These are phyloP conservation scores for Allobates femoralis DNA, from an alignment of 2,797 vertebrate species.

Conservation along the genomic window DNA sequence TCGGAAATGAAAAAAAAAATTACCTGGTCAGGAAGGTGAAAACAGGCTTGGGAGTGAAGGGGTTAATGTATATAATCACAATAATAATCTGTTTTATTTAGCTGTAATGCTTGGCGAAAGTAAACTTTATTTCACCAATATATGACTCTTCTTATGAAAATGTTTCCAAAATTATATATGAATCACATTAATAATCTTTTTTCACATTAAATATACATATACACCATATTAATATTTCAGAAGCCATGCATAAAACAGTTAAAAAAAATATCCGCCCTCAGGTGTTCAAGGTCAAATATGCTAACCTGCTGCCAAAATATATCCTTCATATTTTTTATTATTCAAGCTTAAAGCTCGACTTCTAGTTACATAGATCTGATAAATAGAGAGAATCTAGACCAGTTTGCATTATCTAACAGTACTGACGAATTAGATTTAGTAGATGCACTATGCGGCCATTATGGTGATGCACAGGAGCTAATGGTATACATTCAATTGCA, in stretches of 20 bases:
- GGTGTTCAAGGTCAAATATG: neutral
- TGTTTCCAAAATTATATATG: neutral
- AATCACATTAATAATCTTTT: neutral
- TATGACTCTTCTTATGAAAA: neutral
- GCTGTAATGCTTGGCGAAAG: neutral
- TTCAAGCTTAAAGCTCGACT: neutral
- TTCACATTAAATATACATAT: neutral
- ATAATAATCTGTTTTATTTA: neutral
- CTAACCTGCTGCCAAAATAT: neutral
- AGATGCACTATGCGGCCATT: neutral
- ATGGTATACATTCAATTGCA: neutral
- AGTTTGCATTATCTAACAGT: neutral
- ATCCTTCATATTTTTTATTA: neutral
- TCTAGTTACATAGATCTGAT: neutral
- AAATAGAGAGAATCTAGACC: neutral
- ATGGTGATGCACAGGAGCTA: conserved; percentile 3
- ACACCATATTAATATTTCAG: neutral
- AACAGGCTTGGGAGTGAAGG: too few species aligned
- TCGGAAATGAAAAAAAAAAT: too few species aligned
- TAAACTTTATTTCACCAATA: neutral
- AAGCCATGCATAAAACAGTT: conserved; percentile 12
- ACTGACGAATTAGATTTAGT: neutral
- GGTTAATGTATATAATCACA: too few species aligned
- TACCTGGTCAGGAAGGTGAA: too few species aligned
- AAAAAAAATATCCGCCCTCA: neutral